Conservation (phyloP, 1,140 invertebrate genomes). For the Drosophila kepulauana region DNA sequence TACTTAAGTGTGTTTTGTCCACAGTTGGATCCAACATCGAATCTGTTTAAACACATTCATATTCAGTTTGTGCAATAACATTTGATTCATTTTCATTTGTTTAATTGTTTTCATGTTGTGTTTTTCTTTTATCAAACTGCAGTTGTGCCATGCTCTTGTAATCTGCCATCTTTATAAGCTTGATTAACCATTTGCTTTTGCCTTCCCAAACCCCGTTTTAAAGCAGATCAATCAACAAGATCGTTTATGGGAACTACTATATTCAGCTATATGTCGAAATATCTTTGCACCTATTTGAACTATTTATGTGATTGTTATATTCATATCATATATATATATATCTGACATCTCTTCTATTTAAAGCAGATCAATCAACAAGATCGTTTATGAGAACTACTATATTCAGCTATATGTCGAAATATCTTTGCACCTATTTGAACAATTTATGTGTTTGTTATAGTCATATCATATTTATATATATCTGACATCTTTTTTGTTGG, state of each 20-base stretch:
- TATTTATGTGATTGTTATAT: background rate
- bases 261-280: too few species aligned
- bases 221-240: background rate
- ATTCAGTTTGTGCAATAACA: background rate
- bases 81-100: constrained; percentile 7
- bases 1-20: background rate
- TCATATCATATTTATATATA: too few species aligned
- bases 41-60: constrained; percentile 22
- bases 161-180: constrained; percentile 8
- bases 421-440: background rate
- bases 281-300: background rate
- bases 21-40: constrained; percentile 13
- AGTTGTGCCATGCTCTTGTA: background rate
- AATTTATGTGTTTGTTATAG: background rate
- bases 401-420: too few species aligned
- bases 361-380: background rate
- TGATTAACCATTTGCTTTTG: constrained; percentile 1
- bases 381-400: too few species aligned
- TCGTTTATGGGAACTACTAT: too few species aligned
- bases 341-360: background rate
- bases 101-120: constrained; percentile 5
- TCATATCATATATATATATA: too few species aligned
- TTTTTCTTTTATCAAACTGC: constrained; percentile 1
- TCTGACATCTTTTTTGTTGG: too few species aligned
- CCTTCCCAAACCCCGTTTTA: background rate